phyloP scores from a whole-genome alignment of 2,113 vertebrate genomes.

The Nerophis lumbriciformis region DNA sequence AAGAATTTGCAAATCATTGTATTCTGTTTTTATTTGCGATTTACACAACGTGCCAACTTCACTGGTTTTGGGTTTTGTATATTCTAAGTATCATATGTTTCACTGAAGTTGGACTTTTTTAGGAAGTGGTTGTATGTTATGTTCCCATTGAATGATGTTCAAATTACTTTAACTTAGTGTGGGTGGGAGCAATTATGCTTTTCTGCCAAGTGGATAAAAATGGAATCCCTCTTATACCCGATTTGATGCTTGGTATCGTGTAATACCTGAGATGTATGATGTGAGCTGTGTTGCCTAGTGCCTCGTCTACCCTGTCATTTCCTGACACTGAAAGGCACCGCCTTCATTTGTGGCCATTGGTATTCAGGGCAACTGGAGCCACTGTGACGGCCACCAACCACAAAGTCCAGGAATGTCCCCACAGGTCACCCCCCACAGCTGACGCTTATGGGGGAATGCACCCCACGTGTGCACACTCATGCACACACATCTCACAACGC shows the following conservation, averaged over 20 bases:
- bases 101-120: conserved; percentile 6
- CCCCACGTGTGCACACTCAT: conserved; percentile 16
- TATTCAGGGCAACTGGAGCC: conserved; percentile 58
- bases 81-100: conserved; percentile 24
- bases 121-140: conserved; percentile 38
- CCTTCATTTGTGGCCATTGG: conserved; percentile 51
- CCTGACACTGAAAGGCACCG: conserved; percentile 33
- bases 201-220: conserved; percentile 26
- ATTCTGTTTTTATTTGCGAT: no score
- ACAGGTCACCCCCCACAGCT: conserved; percentile 65
- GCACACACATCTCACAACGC: conserved; percentile 7
- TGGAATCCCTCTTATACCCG: conserved; percentile 13
- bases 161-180: conserved; percentile 21
- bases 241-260: conserved; percentile 1
- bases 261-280: conserved; percentile 18
- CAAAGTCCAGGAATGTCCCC: conserved; percentile 49
- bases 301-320: conserved; percentile 35
- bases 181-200: conserved; percentile 32
- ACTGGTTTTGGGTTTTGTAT: neutral
- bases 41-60: neutral
- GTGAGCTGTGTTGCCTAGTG: conserved; percentile 14
- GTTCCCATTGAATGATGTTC: conserved; percentile 29
- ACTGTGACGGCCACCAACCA: conserved; percentile 48
- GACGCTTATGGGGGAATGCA: conserved; percentile 39
- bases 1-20: no score